These are phyloP conservation scores for Parochlus steinenii DNA, from an alignment of 2,888 invertebrate genomes.

Conservation along the genomic window DNA sequence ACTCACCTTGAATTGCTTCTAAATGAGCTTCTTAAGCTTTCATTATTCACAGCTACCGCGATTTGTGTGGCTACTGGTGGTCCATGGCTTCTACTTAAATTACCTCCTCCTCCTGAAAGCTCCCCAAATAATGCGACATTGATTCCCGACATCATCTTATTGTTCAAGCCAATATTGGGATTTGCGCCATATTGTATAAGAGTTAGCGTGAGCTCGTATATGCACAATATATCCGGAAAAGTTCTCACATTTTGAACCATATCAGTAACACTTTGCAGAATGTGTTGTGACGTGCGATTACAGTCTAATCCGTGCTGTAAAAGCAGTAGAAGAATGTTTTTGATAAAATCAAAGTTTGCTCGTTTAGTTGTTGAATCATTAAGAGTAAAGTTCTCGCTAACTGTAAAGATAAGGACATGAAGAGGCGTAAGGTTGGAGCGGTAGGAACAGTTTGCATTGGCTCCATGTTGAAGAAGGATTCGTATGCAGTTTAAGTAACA, in stretches of 20 bases:
- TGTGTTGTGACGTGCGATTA: conserved; percentile 48
- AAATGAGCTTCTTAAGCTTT: conserved; percentile 14
- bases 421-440: conserved; percentile 49
- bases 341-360: conserved; percentile 50
- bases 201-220: conserved; percentile 50
- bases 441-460: conserved; percentile 56
- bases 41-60: neutral
- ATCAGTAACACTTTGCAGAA: conserved; percentile 49
- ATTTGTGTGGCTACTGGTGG: neutral
- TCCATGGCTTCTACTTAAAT: neutral
- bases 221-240: conserved; percentile 47
- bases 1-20: conserved; percentile 21
- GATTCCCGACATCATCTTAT: conserved; percentile 27
- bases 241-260: conserved; percentile 52
- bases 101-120: conserved; percentile 4
- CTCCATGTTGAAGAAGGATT: conserved; percentile 49
- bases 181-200: conserved; percentile 59
- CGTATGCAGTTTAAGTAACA: conserved; percentile 54
- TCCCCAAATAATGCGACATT: conserved; percentile 2
- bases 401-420: conserved; percentile 52
- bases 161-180: conserved; percentile 44
- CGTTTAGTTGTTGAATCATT: conserved; percentile 49
- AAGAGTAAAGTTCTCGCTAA: conserved; percentile 47
- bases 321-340: conserved; percentile 45
- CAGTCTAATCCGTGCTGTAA: conserved; percentile 52